Evolutionary conservation across 2,888 invertebrate species (phyloP).

Genomic region (Andrena bucephala): DNA sequence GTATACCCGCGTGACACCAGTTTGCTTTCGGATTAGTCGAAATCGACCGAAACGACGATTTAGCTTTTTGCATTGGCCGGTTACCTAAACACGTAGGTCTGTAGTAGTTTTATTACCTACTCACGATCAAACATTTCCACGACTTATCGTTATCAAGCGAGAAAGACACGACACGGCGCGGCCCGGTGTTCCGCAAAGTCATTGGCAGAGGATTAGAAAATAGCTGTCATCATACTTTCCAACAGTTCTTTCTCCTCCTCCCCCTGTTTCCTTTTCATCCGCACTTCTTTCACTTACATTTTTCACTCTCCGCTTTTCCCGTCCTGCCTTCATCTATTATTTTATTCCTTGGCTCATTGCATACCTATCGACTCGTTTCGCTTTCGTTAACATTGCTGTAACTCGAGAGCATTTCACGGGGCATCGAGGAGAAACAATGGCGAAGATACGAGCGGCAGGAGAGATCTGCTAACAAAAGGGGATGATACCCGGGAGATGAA

Average conservation of each 20-base stretch:
- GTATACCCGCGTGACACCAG: conserved; percentile 34
- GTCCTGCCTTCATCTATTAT: neutral
- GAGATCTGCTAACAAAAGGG: conserved; percentile 77
- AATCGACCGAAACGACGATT: conserved; percentile 37
- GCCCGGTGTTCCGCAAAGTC: no score
- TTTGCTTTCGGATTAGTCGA: conserved; percentile 62
- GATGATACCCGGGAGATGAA: conserved; percentile 81
- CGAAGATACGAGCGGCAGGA: conserved; percentile 73
- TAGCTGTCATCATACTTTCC: no score
- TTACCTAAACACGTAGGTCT: neutral
- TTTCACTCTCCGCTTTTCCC: neutral
- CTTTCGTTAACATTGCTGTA: neutral
- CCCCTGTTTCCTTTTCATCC: no score
- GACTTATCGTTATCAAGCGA: no score
- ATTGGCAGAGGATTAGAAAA: no score
- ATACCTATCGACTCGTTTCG: neutral
- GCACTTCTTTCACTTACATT: no score
- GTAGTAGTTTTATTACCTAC: no score
- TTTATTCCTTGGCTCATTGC: neutral
- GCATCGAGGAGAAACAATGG: conserved; percentile 69
- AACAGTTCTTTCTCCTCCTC: no score
- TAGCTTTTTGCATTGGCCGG: conserved; percentile 14
- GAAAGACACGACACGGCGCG: no score
- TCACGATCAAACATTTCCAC: no score
- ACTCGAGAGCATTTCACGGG: conserved; percentile 27